A percentile compares a stretch with the other conserved stretches of the same genome.
Conservation (phyloP, 2,113 vertebrate species). For the Pongo abelii region DNA sequence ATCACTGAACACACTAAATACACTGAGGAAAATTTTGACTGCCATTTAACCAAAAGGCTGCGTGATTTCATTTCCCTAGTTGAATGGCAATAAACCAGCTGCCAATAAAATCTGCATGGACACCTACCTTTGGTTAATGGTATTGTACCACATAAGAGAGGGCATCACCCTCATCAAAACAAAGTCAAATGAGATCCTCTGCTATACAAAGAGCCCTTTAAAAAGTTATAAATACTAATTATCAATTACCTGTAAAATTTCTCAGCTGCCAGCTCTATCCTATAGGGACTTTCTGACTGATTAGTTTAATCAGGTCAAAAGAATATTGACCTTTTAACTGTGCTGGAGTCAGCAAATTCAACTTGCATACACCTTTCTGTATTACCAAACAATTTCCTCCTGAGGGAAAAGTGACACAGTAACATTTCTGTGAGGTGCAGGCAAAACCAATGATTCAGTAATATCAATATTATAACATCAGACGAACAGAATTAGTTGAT, state of each 20-base stretch:
- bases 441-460: constrained; percentile 72
- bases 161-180: constrained; percentile 71
- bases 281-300: constrained; percentile 48
- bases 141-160: constrained; percentile 79
- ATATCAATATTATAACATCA: constrained; percentile 89
- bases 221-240: constrained; percentile 80
- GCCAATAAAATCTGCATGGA: constrained; percentile 77
- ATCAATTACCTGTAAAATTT: constrained; percentile 73
- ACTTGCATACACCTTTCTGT: constrained; percentile 60
- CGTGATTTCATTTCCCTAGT: constrained; percentile 38
- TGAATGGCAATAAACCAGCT: constrained; percentile 74
- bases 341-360: constrained; percentile 59
- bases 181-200: constrained; percentile 77
- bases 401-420: constrained; percentile 69
- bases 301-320: constrained; percentile 40
- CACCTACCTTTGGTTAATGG: constrained; percentile 81
- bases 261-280: constrained; percentile 52
- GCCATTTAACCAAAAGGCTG: constrained; percentile 53
- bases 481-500: constrained; percentile 89
- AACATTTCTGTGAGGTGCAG: constrained; percentile 67
- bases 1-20: constrained; percentile 4
- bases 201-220: constrained; percentile 81
- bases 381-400: constrained; percentile 59
- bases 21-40: constrained; percentile 47
- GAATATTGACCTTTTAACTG: constrained; percentile 43